A percentile compares a stretch with the other conserved stretches of the same genome.
Evolutionary conservation across 2,113 vertebrate genomes (phyloP).

Genomic region (Chaenogobius annularis): DNA sequence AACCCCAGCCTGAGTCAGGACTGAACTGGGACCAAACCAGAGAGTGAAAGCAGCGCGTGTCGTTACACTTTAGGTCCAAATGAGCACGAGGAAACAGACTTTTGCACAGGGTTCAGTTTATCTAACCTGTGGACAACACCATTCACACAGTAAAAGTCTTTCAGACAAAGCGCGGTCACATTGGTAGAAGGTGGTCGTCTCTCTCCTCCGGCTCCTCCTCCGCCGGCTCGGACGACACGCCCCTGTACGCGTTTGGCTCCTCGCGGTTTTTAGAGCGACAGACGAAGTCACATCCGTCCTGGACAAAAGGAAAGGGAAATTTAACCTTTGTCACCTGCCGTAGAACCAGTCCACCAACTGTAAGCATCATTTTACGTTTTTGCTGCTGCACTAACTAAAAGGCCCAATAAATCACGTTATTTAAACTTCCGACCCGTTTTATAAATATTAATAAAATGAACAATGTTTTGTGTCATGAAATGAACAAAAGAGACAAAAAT

Average conservation of each 20-base stretch:
- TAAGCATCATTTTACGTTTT: too few species aligned
- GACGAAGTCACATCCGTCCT: constrained; percentile 97
- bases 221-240: constrained; percentile 83
- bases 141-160: constrained; percentile 37
- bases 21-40: too few species aligned
- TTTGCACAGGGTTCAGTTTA: constrained; percentile 42
- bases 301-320: neutral
- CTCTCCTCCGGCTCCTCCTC: constrained; percentile 91
- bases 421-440: too few species aligned
- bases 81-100: constrained; percentile 40
- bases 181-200: constrained; percentile 94
- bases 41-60: neutral
- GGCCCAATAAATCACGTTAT: too few species aligned
- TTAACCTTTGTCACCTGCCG: too few species aligned
- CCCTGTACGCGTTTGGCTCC: constrained; percentile 82
- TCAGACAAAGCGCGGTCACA: constrained; percentile 76
- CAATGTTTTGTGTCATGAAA: too few species aligned
- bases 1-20: too few species aligned
- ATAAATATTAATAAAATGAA: too few species aligned
- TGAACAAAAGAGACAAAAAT: too few species aligned
- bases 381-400: too few species aligned
- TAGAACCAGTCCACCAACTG: too few species aligned
- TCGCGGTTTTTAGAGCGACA: constrained; percentile 85
- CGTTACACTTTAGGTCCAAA: constrained; percentile 22
- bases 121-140: constrained; percentile 34